A percentile compares a stretch with the other conserved stretches of the same genome.
phyloP scores from a whole-genome alignment of 2,113 vertebrate species.

The Callipepla squamata region DNA sequence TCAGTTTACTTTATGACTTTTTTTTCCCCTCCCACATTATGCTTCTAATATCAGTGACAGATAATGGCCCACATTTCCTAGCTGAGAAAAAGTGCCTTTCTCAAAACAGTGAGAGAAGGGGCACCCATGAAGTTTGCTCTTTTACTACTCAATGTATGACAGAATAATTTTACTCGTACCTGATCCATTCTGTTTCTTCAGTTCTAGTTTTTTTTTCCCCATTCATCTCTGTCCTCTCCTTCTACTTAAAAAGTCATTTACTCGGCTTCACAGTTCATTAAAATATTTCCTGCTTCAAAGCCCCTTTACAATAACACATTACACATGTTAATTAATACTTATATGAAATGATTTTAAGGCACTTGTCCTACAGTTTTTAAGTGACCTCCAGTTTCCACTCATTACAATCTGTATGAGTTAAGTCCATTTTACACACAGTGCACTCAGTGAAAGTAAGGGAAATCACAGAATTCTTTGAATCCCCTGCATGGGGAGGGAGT shows the following conservation, averaged over 20 bases:
- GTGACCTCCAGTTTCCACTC: not conserved
- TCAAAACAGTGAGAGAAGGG: conserved; percentile 36
- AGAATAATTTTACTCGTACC: conserved; percentile 40
- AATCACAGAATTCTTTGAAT: conserved; percentile 39
- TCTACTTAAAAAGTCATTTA: conserved; percentile 45
- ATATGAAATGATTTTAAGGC: conserved; percentile 35
- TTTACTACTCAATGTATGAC: conserved; percentile 36
- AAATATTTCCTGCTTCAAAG: conserved; percentile 17
- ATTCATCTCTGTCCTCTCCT: conserved; percentile 1
- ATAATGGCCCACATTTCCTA: conserved; percentile 59
- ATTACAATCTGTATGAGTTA: not conserved
- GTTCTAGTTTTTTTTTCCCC: conserved; percentile 18
- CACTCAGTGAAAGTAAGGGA: not conserved
- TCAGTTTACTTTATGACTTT: conserved; percentile 27
- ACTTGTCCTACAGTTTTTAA: not conserved
- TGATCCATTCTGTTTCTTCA: conserved; percentile 39
- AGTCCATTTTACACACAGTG: not conserved
- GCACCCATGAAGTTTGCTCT: conserved; percentile 60
- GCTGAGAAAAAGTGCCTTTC: conserved; percentile 55
- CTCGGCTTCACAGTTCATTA: conserved; percentile 29
- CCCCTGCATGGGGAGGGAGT: not conserved
- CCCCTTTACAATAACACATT: conserved; percentile 49
- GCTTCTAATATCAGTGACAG: conserved; percentile 42
- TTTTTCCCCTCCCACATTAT: not conserved
- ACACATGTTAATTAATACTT: conserved; percentile 27